Conservation (phyloP, 2,797 vertebrate species). For the Lepidocolaptes lacrymiger region DNA sequence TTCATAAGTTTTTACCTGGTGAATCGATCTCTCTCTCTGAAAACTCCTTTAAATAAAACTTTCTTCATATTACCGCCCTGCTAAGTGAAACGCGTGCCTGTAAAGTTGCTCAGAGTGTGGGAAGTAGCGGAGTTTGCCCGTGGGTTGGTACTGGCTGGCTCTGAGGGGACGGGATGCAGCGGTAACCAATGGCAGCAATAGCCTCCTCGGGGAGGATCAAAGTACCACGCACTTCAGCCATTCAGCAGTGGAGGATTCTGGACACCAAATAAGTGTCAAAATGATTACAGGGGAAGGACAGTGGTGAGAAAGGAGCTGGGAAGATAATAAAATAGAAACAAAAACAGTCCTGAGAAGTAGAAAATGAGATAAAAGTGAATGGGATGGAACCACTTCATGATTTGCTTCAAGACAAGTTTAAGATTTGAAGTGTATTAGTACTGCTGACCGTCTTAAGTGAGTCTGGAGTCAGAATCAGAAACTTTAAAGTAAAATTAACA, state of each 20-base stretch:
- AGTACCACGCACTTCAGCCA: rapidly evolving
- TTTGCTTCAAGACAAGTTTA: background rate
- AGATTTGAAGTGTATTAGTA: background rate
- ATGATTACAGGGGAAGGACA: background rate
- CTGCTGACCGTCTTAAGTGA: background rate
- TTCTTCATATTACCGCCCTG: background rate
- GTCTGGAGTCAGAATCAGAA: background rate
- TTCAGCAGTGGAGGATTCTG: background rate
- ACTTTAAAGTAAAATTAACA: background rate
- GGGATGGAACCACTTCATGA: background rate
- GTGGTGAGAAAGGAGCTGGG: background rate
- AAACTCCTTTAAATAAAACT: background rate
- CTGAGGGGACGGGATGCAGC: background rate
- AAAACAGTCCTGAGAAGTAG: background rate
- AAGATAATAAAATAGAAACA: background rate
- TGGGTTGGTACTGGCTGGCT: background rate
- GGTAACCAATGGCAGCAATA: background rate
- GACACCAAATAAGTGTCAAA: background rate
- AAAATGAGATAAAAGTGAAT: background rate
- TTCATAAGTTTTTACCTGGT: background rate
- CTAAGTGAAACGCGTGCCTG: background rate
- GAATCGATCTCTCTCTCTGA: background rate
- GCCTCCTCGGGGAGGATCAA: background rate
- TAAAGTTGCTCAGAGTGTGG: background rate
- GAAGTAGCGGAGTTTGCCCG: rapidly evolving